phyloP scores from a whole-genome alignment of 2,797 vertebrate species.

The Cossypha heuglini region DNA sequence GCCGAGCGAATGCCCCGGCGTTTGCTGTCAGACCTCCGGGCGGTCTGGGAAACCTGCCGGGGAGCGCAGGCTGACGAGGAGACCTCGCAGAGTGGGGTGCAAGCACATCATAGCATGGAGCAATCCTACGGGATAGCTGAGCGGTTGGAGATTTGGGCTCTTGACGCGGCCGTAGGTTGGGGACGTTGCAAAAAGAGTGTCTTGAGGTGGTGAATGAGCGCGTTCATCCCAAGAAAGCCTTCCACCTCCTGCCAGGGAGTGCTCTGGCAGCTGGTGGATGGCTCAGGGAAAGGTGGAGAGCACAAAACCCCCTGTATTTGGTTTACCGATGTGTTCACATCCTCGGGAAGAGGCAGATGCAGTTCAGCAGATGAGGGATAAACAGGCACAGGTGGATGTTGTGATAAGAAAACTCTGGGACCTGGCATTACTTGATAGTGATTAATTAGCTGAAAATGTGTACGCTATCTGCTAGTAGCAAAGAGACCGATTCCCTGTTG shows the following conservation, averaged over 20 bases:
- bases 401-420: conserved; percentile 4
- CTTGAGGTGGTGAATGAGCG: background rate
- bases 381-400: conserved; percentile 21
- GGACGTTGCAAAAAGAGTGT: background rate
- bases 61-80: background rate
- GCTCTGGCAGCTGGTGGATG: background rate
- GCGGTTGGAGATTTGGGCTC: background rate
- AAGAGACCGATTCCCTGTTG: background rate
- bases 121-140: background rate
- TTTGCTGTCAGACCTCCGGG: background rate
- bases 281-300: background rate
- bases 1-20: background rate
- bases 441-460: background rate
- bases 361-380: background rate
- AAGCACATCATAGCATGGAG: background rate
- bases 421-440: background rate
- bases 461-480: background rate
- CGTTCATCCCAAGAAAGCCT: background rate
- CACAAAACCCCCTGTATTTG: background rate
- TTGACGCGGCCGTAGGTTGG: background rate
- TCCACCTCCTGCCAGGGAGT: background rate
- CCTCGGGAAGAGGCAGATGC: background rate
- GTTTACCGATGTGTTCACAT: background rate
- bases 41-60: background rate
- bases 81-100: background rate